phyloP scores from a whole-genome alignment of 2,113 vertebrate genomes.

The Poecile atricapillus region DNA sequence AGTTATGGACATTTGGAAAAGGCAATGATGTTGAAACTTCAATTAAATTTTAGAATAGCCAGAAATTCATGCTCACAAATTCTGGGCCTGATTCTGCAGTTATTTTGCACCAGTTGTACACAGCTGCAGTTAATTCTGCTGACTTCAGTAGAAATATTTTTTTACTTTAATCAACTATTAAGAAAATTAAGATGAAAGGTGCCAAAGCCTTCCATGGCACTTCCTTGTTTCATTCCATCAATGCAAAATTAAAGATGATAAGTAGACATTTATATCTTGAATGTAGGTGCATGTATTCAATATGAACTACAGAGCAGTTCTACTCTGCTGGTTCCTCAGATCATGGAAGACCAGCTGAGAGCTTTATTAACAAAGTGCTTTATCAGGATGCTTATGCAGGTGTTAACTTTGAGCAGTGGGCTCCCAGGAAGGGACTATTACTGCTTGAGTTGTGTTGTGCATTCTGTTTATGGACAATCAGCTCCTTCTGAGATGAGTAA shows the following conservation, averaged over 20 bases:
- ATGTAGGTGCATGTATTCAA: background rate
- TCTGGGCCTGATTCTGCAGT: constrained; percentile 23
- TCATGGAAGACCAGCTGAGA: background rate
- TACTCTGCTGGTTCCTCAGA: background rate
- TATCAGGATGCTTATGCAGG: background rate
- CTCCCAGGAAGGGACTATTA: background rate
- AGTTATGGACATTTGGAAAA: background rate
- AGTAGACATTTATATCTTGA: background rate
- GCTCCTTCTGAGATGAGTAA: background rate
- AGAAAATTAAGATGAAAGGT: background rate
- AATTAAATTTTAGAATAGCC: constrained; percentile 13
- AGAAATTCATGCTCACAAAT: constrained; percentile 6
- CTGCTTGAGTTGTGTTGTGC: background rate
- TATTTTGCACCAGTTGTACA: background rate
- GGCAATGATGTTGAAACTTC: background rate
- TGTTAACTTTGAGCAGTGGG: background rate
- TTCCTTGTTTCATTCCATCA: background rate
- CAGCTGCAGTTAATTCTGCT: background rate
- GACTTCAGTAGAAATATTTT: background rate
- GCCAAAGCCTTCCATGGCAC: background rate
- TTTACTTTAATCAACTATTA: background rate
- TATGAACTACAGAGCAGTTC: background rate
- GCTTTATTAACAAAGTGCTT: background rate
- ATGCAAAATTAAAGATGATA: background rate
- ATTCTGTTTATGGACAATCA: background rate